phyloP scores from a whole-genome alignment of 2,888 invertebrate species.

The Oscheius sp. region DNA sequence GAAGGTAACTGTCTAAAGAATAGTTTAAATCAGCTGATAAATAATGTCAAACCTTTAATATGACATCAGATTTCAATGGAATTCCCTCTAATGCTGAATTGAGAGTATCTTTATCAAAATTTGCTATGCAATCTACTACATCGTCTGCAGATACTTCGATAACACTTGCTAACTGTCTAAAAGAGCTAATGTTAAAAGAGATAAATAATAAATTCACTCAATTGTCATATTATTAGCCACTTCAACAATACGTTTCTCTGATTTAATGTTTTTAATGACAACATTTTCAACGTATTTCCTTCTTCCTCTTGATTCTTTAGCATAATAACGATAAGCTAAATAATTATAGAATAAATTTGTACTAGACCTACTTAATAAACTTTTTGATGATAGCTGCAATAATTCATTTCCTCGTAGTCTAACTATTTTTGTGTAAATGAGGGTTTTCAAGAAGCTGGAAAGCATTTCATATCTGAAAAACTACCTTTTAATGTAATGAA shows the following conservation, averaged over 20 bases:
- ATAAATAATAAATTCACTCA: constrained; percentile 33
- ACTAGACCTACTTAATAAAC: no score
- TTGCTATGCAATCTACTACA: constrained; percentile 46
- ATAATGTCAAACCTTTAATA: constrained; percentile 37
- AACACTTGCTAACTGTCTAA: constrained; percentile 50
- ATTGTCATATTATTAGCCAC: constrained; percentile 55
- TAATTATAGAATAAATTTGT: no score
- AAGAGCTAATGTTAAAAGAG: constrained; percentile 3
- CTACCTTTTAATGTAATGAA: no score
- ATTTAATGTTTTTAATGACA: constrained; percentile 56
- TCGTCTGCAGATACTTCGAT: constrained; percentile 46
- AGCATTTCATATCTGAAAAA: no score
- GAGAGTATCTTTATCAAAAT: constrained; percentile 44
- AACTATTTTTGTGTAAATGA: no score
- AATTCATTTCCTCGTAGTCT: not conserved
- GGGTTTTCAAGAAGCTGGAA: no score
- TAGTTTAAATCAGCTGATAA: not conserved
- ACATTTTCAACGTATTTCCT: constrained; percentile 54
- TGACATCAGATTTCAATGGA: constrained; percentile 40
- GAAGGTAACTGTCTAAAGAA: constrained; percentile 42
- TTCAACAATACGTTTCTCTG: constrained; percentile 52
- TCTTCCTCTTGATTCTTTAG: constrained; percentile 45
- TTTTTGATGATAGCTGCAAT: no score
- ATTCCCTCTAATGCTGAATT: constrained; percentile 40
- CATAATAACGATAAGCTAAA: constrained; percentile 32